Evolutionary conservation across 2,888 invertebrate species (phyloP).

Genomic region (Mimachlamys varia): DNA sequence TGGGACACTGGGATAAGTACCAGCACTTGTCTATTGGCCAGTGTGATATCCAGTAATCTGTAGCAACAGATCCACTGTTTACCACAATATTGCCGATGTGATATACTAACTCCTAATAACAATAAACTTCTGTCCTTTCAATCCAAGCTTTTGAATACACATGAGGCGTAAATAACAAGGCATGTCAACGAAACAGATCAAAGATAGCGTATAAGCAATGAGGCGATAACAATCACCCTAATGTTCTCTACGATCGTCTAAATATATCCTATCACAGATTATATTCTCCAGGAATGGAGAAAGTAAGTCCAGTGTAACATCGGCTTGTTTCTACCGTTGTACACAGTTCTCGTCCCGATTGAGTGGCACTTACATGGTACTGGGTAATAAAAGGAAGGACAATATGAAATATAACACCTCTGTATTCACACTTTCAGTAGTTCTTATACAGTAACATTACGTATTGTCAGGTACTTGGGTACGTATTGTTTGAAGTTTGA

Average conservation of each 20-base stretch:
- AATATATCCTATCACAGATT: neutral
- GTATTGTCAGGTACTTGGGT: neutral
- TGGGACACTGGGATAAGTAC: neutral
- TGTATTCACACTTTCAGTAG: neutral
- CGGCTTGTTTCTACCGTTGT: neutral
- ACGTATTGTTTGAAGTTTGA: neutral
- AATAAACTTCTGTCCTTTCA: constrained; percentile 5
- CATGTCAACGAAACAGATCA: constrained; percentile 18
- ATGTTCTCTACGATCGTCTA: neutral
- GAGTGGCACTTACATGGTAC: neutral
- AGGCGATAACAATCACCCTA: neutral
- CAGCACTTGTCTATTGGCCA: neutral
- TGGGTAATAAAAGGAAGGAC: neutral
- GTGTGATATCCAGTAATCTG: neutral
- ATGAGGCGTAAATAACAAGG: neutral
- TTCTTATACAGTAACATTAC: neutral
- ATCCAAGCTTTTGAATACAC: neutral
- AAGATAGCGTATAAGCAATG: constrained; percentile 22
- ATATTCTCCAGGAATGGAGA: neutral
- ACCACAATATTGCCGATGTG: neutral
- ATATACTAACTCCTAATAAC: constrained; percentile 1
- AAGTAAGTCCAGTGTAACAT: neutral
- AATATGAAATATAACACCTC: neutral
- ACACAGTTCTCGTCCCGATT: neutral
- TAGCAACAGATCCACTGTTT: constrained; percentile 25